A percentile compares a stretch with the other conserved stretches of the same genome.
phyloP scores from a whole-genome alignment of 2,888 invertebrate species.

The Caenorhabditis sinica region DNA sequence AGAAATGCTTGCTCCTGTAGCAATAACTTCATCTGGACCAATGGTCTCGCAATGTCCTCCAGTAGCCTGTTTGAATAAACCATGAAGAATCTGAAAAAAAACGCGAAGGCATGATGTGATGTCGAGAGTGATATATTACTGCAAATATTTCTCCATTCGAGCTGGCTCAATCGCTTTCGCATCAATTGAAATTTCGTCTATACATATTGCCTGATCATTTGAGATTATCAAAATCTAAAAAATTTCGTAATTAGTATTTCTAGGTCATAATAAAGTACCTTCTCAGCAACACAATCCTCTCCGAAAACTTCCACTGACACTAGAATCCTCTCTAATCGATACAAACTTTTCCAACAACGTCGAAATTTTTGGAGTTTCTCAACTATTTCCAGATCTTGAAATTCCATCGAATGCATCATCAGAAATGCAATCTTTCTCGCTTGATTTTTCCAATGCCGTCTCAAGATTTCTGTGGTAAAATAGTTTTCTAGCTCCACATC shows the following conservation, averaged over 20 bases:
- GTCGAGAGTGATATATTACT: neutral
- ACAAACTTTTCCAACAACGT: constrained; percentile 20
- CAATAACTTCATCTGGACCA: neutral
- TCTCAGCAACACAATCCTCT: constrained; percentile 11
- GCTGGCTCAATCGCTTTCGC: neutral
- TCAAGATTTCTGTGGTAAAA: neutral
- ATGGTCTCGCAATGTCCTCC: constrained; percentile 10
- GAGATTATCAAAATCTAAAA: neutral
- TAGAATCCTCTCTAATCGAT: constrained; percentile 28
- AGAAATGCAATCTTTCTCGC: constrained; percentile 1
- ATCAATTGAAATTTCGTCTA: neutral
- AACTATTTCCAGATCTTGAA: neutral
- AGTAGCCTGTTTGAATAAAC: neutral
- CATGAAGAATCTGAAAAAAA: constrained; percentile 6
- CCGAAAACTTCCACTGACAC: constrained; percentile 32
- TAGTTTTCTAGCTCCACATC: constrained; percentile 11
- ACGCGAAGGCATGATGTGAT: too few species aligned
- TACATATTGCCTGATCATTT: neutral
- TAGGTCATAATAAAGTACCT: constrained; percentile 4
- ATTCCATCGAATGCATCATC: constrained; percentile 8
- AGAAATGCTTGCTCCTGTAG: constrained; percentile 19
- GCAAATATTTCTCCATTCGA: neutral
- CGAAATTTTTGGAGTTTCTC: constrained; percentile 9
- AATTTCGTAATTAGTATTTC: neutral
- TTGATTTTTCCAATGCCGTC: constrained; percentile 13